Conservation (phyloP, 2,113 vertebrate species). For the Nerophis lumbriciformis region DNA sequence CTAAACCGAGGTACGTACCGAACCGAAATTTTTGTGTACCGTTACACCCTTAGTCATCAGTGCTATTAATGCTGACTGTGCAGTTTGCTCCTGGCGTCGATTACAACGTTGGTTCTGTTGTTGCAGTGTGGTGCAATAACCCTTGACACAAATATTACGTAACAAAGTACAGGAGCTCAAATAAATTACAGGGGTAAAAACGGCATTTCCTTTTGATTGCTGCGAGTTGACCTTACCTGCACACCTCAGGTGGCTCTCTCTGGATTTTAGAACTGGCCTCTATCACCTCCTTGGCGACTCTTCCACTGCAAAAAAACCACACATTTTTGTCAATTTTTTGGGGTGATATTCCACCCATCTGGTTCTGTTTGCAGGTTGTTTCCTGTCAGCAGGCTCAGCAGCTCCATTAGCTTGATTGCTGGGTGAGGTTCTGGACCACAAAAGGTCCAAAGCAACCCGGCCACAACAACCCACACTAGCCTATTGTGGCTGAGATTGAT, state of each 20-base stretch:
- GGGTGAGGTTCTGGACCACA: background rate
- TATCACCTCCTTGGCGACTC: slow-evolving; percentile 95
- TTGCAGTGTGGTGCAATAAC: too few relatives aligned
- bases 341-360: slow-evolving; percentile 2
- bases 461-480: slow-evolving; percentile 15
- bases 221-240: slow-evolving; percentile 74
- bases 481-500: slow-evolving; percentile 24
- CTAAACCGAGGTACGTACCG: too few relatives aligned
- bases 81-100: too few relatives aligned
- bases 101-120: too few relatives aligned
- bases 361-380: slow-evolving; percentile 1
- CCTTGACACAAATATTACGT: too few relatives aligned
- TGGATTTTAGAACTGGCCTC: slow-evolving; percentile 97
- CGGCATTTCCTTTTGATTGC: too few relatives aligned
- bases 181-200: too few relatives aligned
- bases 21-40: too few relatives aligned
- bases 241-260: slow-evolving; percentile 87
- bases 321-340: slow-evolving; percentile 4
- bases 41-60: too few relatives aligned
- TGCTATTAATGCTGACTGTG: too few relatives aligned
- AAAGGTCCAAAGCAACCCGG: slow-evolving; percentile 21
- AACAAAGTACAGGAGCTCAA: too few relatives aligned
- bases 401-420: slow-evolving; percentile 29
- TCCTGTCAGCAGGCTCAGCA: slow-evolving; percentile 13
- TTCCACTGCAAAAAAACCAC: slow-evolving; percentile 71